Percentiles rank a stretch among this genome's conserved stretches.
phyloP scores from a whole-genome alignment of 2,797 vertebrate genomes.

The Lates japonicus region DNA sequence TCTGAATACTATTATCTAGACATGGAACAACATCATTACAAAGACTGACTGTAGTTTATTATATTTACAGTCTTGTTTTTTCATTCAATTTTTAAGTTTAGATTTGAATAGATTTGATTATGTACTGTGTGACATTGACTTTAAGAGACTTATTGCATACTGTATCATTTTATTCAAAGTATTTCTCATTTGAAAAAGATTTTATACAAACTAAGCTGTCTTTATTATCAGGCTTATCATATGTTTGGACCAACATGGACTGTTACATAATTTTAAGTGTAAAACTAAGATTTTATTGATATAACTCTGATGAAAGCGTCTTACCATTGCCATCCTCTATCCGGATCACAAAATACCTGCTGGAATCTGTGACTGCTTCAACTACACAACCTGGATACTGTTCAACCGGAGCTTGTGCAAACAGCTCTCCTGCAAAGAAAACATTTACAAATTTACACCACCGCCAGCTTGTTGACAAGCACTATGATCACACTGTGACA shows the following conservation, averaged over 20 bases:
- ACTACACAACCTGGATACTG: constrained; percentile 92
- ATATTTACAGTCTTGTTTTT: neutral
- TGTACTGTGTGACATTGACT: neutral
- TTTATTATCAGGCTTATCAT: neutral
- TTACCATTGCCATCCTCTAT: constrained; percentile 93
- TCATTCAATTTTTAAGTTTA: neutral
- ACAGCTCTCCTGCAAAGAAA: constrained; percentile 91
- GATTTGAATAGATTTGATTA: neutral
- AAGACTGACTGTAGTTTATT: too few species aligned
- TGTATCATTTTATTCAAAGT: neutral
- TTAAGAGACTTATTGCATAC: neutral
- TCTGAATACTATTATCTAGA: neutral
- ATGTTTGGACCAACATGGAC: neutral
- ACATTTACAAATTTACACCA: constrained; percentile 48
- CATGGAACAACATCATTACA: too few species aligned
- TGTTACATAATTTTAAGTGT: neutral
- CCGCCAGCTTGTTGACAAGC: neutral
- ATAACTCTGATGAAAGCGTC: constrained; percentile 5
- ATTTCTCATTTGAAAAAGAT: neutral
- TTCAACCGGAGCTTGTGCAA: constrained; percentile 94
- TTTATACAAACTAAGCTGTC: neutral
- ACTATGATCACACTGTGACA: neutral
- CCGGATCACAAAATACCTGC: constrained; percentile 95
- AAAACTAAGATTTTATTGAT: neutral
- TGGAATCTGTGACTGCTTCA: constrained; percentile 94